Base-by-base conservation (phyloP, 1,140 invertebrate species). In the Sminthurinus signatus region DNA sequence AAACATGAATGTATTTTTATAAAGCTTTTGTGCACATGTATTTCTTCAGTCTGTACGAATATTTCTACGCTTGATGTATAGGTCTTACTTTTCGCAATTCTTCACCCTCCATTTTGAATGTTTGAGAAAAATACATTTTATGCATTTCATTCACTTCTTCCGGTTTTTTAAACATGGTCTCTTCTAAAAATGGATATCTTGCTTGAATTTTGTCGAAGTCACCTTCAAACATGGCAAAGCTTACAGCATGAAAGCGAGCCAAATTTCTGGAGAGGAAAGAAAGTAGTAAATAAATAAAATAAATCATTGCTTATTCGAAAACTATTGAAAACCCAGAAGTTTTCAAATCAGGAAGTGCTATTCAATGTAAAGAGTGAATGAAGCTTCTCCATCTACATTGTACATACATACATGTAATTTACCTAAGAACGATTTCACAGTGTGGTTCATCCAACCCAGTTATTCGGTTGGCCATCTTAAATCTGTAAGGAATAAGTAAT, bases 211-310 rank as follows among this genome's bases (percentile, higher is more conserved):
- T 52, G 15, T 68, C 61, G 21, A 28, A 55, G 27, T 64, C 66
- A 39, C 15, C 72, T 10, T 73, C 52, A 50, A 78, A 80, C 62
- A 75, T 69, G 0, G 56, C 58, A 32, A 76, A 78, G 2, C 74
- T 76, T 4, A 70, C 66, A 0, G 74, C 76, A 48, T 81, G 79
- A 58, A 79, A 77, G 42, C 64, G 62, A 1, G 68, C 79, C 4
- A 80, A 66, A 19, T 73, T 73, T 31, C 65, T 55, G 27, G 79
- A 50, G n/a, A n/a, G n/a, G n/a, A n/a, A n/a, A n/a, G n/a, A n/a
- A n/a, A n/a, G n/a, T n/a, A n/a, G n/a, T n/a, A n/a, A n/a, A n/a
- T n/a, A n/a, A n/a, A n/a, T n/a, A n/a, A n/a, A n/a, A n/a, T n/a
- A n/a, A n/a, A n/a, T n/a, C n/a, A n/a, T n/a, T n/a, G n/a, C n/a